Evolutionary conservation across 2,888 invertebrate genomes (phyloP).

Genomic region (Sinotaia quadrata): DNA sequence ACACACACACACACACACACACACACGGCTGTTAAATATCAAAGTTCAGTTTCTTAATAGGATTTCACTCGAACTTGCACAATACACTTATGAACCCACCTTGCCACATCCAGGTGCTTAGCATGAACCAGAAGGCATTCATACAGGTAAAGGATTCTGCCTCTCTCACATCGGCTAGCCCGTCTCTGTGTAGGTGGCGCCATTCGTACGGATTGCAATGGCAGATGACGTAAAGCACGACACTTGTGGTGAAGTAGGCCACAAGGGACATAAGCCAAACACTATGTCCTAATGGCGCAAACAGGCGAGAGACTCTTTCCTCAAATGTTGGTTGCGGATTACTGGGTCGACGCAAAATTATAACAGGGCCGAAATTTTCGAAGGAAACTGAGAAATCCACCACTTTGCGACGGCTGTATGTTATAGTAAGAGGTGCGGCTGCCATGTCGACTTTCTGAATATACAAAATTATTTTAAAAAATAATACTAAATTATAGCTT

Average conservation of each 20-base stretch:
- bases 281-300: constrained; percentile 51
- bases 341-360: constrained; percentile 50
- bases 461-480: too few relatives aligned
- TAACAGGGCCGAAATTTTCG: constrained; percentile 47
- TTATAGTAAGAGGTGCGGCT: constrained; percentile 55
- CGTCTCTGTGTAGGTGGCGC: constrained; percentile 56
- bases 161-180: constrained; percentile 57
- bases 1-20: constrained; percentile 8
- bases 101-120: constrained; percentile 57
- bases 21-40: too few relatives aligned
- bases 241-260: constrained; percentile 56
- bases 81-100: constrained; percentile 51
- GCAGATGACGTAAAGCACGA: constrained; percentile 56
- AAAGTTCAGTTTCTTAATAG: too few relatives aligned
- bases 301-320: constrained; percentile 48
- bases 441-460: constrained; percentile 52
- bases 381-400: constrained; percentile 59
- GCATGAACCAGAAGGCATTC: constrained; percentile 62
- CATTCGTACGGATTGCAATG: constrained; percentile 63
- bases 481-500: too few relatives aligned
- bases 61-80: too few relatives aligned
- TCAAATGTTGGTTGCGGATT: constrained; percentile 38
- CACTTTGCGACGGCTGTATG: constrained; percentile 33
- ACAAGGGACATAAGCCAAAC: constrained; percentile 57
- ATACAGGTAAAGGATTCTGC: constrained; percentile 62